phyloP scores from a whole-genome alignment of 2,888 invertebrate genomes.

The Anticlea derivata region DNA sequence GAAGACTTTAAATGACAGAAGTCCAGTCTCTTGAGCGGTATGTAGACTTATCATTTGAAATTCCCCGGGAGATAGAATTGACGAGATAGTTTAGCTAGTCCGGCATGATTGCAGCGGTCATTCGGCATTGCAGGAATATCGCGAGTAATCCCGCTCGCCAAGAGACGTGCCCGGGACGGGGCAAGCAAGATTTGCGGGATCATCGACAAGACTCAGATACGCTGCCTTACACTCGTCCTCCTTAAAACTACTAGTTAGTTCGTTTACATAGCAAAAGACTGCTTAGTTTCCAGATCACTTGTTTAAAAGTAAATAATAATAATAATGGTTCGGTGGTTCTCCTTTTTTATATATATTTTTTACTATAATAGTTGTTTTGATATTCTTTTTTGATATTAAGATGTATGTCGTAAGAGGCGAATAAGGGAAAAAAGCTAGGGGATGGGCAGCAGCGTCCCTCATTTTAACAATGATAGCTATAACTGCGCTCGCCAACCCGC shows the following conservation, averaged over 20 bases:
- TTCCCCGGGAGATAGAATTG: constrained; percentile 35
- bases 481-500: too few species aligned
- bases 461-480: too few species aligned
- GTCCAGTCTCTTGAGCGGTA: constrained; percentile 5
- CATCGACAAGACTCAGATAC: constrained; percentile 64
- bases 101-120: constrained; percentile 60
- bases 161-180: constrained; percentile 68
- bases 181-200: constrained; percentile 70
- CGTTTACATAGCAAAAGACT: constrained; percentile 27
- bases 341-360: too few species aligned
- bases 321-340: too few species aligned
- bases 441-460: too few species aligned
- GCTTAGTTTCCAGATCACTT: too few species aligned
- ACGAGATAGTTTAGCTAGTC: constrained; percentile 42
- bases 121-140: constrained; percentile 53
- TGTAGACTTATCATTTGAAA: constrained; percentile 24
- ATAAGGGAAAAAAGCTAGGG: too few species aligned
- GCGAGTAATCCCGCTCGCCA: constrained; percentile 59
- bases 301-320: too few species aligned
- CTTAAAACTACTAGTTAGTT: constrained; percentile 28
- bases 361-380: too few species aligned
- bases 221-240: constrained; percentile 53
- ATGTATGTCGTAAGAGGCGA: too few species aligned
- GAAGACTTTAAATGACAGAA: not conserved
- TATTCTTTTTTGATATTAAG: too few species aligned